Percentiles rank a stretch among this genome's conserved stretches.
These are phyloP conservation scores for Phaonia tiefii DNA, from an alignment of 2,888 invertebrate species.

Conservation along the genomic window DNA sequence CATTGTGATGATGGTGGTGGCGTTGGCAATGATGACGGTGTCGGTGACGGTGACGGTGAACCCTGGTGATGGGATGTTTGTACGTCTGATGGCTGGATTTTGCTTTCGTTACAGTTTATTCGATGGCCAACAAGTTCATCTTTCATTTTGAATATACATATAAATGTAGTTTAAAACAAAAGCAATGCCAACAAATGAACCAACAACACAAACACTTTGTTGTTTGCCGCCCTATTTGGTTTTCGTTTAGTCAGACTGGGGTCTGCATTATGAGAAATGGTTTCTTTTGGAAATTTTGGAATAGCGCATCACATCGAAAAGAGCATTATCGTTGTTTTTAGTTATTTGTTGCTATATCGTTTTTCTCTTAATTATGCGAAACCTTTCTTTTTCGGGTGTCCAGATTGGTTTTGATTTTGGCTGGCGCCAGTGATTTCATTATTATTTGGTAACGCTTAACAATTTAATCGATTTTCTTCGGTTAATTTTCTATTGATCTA, in stretches of 20 bases:
- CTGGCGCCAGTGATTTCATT: constrained; percentile 68
- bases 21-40: constrained; percentile 40
- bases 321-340: constrained; percentile 38
- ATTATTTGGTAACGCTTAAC: constrained; percentile 61
- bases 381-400: constrained; percentile 54
- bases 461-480: constrained; percentile 68
- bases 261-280: constrained; percentile 61
- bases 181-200: not conserved
- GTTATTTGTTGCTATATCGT: constrained; percentile 55
- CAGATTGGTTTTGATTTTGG: constrained; percentile 45
- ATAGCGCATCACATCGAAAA: constrained; percentile 6
- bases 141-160: constrained; percentile 49
- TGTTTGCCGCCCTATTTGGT: constrained; percentile 51
- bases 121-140: constrained; percentile 62
- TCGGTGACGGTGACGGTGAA: constrained; percentile 6
- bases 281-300: constrained; percentile 45
- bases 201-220: constrained; percentile 45
- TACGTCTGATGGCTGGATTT: constrained; percentile 21
- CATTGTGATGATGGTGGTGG: constrained; percentile 36
- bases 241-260: constrained; percentile 9
- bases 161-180: constrained; percentile 53
- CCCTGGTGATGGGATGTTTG: constrained; percentile 5
- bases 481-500: constrained; percentile 69
- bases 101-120: constrained; percentile 68
- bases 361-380: constrained; percentile 70